Evolutionary conservation across 2,888 invertebrate species (phyloP), one percentile per base, ranked within the genome.

Genomic region (Branchellion lobata): DNA sequence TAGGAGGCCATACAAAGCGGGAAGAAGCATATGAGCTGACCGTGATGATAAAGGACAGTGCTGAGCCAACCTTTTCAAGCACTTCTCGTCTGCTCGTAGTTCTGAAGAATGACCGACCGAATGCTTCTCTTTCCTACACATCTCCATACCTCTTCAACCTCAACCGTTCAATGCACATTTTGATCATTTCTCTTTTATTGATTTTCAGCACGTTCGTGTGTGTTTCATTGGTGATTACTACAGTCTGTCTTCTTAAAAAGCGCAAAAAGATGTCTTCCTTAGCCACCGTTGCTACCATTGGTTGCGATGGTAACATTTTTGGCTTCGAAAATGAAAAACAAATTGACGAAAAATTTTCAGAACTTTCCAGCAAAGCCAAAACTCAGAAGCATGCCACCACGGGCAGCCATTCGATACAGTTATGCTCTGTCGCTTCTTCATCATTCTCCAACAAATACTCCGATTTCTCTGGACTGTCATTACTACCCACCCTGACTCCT

Each of bases 41-140:
- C 29, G n/a, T 79, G 11, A 29, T 79, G 24, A 74, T 74, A 27
- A 33, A 73, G 21, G 79, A 79, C 40, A 24, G 53, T 74, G 79
- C 75, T 0, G 33, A 53, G 8, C 75, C 74, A 5, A 31, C 47
- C 21, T 57, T 33, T 18, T 79, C 79, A n/a, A 68, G 53, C 8
- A 40, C 75, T 8, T 61, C 79, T n/a, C 61, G 74, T 27, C 51
- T 79, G 24, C 21, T 51, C 36, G 61, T 79, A n/a, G 68, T 61
- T 18, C 47, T 40, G 0, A 57, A 68, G 3, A 69, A 34, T 1
- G 34, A 21, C 29, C 18, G 57, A 21, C 31, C 24, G 27, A 31
- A 18, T n/a, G 18, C 53, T 1, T 71, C 71, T 21, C 0, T 68
- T 24, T 74, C 51, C 14, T 72, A 24, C 29, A n/a, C 51, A 8